Evolutionary conservation across 1,140 invertebrate genomes (phyloP).

Genomic region (Hylyphantes graminicola): DNA sequence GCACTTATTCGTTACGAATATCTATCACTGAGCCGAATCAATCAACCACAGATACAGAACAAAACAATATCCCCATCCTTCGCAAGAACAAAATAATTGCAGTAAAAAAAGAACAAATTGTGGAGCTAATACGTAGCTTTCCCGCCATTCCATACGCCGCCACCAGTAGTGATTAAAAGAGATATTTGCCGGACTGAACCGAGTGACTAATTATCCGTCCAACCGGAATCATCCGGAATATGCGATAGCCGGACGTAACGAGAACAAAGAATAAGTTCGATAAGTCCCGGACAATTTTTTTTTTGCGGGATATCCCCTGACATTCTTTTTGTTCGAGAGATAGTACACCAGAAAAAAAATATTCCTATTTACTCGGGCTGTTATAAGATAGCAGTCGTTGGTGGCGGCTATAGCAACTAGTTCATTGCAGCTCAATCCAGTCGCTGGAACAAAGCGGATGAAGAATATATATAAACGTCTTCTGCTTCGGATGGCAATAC

Average conservation of each 20-base stretch:
- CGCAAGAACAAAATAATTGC: background rate
- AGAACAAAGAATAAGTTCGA: background rate
- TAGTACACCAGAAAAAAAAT: no score
- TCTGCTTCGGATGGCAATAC: background rate
- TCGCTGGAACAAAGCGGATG: no score
- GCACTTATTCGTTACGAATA: background rate
- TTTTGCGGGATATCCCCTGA: no score
- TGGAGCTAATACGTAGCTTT: conserved; percentile 8
- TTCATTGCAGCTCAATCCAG: no score
- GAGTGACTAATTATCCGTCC: conserved; percentile 36
- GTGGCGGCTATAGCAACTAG: no score
- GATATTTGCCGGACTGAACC: conserved; percentile 6
- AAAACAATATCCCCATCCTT: background rate
- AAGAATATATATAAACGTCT: no score
- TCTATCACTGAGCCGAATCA: background rate
- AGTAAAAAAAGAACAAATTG: background rate
- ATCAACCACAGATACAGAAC: background rate
- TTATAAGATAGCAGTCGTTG: no score
- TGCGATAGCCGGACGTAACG: conserved; percentile 24
- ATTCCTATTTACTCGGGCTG: no score
- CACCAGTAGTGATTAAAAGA: conserved; percentile 1
- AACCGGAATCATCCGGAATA: conserved; percentile 32
- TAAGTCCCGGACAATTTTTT: no score
- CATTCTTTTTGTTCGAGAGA: no score
- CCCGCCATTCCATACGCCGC: background rate